Base-by-base conservation (phyloP, 2,888 invertebrate species). In the Lepidocyrtoides sp. region DNA sequence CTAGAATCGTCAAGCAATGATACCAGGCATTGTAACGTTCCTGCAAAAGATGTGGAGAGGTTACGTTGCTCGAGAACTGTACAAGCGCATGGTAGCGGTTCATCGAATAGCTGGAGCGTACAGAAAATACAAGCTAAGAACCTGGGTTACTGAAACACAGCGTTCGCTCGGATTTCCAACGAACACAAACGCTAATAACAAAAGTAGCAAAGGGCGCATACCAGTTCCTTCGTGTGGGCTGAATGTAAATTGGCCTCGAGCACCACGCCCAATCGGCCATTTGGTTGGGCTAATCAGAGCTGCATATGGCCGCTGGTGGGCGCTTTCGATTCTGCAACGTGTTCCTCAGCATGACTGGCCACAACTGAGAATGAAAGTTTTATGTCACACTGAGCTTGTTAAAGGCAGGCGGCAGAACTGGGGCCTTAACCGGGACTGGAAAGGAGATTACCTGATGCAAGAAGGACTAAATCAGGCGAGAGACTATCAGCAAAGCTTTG, bases 21-120 rank as follows among this genome's bases (percentile, higher is more conserved):
- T 99, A 92, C 99, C 99, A 0, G 97, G 97, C 90, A 98, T 99
- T 94, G 98, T 98, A 85, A 97, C 98, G 41, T 96, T 99, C 95
- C 96, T 99, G 93, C 99, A 99, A 96, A 99, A 99, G 96, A 97
- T 98, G 95, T 98, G 99, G 97, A 96, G 99, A 94, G 99, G 98
- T 29, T 96, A 96, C 0, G 95, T 97, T 29, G 98, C 98, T 10
- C 96, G 99, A 26, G 96, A 96, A 95, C 96, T 97, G 79, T 99
- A 98, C 95, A 97, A 97, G 95, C 97, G 97, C 95, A 97, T 99
- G 96, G 97, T 97, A 95, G 99, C 99, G 0, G 97, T 98, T 0
- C 95, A 97, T 93, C 95, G 96, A 90, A 99, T 99, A 94, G 97
- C 97, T 95, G 96, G 96, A 85, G 97, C 97, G 8, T 99, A 98